Percentiles rank a stretch among this genome's conserved stretches.
Conservation (phyloP, 2,888 invertebrate species). For the Cynaeus angustus region DNA sequence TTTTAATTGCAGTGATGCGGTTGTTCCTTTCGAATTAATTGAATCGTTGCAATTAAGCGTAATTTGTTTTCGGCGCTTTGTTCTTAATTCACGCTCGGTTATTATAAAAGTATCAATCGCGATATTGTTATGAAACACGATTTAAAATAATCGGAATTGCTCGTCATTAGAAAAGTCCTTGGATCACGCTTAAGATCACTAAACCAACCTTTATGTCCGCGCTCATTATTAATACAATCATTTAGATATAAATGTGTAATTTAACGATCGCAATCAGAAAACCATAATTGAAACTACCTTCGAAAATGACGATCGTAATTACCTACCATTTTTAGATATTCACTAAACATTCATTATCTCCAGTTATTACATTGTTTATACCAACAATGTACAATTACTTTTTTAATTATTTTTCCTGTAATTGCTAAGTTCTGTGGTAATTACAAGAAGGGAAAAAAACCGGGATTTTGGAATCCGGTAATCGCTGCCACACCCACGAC, state of each 20-base stretch:
- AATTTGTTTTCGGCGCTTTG: conserved; percentile 44
- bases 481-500: conserved; percentile 54
- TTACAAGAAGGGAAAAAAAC: neutral
- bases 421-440: conserved; percentile 7
- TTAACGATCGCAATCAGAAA: conserved; percentile 52
- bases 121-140: too few species aligned
- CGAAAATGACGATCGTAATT: conserved; percentile 39
- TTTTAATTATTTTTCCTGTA: conserved; percentile 39
- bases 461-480: neutral
- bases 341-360: conserved; percentile 35
- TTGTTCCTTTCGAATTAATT: conserved; percentile 30
- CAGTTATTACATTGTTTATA: conserved; percentile 44
- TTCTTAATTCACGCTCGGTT: conserved; percentile 17
- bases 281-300: conserved; percentile 54
- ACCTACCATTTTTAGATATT: conserved; percentile 36
- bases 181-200: conserved; percentile 34
- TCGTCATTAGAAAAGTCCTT: conserved; percentile 20
- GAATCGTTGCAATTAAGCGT: conserved; percentile 13
- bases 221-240: conserved; percentile 54
- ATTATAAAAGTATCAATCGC: conserved; percentile 3
- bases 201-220: conserved; percentile 49
- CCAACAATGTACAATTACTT: conserved; percentile 38
- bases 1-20: neutral
- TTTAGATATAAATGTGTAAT: conserved; percentile 55
- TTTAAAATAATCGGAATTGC: too few species aligned